Conservation (phyloP, 2,113 vertebrate genomes). For the Anhinga anhinga region DNA sequence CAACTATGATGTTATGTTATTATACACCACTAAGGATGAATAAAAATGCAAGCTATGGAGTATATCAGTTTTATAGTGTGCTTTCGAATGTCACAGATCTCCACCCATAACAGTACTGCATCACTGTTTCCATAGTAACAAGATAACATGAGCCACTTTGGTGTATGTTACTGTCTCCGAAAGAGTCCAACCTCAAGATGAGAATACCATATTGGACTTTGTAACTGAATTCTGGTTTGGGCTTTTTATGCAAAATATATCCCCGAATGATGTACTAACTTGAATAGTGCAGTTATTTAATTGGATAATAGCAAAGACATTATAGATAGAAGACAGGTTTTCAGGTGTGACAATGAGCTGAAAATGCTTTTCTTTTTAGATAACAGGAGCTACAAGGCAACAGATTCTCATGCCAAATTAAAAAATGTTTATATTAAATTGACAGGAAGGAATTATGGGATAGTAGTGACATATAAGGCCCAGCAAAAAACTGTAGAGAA, state of each 20-base stretch:
- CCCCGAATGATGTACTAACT: background rate
- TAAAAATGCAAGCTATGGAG: slow-evolving; percentile 2
- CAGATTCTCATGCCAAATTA: background rate
- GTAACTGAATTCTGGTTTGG: background rate
- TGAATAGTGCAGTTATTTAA: background rate
- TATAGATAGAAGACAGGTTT: background rate
- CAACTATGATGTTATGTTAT: background rate
- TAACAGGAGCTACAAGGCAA: background rate
- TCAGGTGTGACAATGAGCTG: background rate
- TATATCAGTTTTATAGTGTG: background rate
- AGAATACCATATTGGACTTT: background rate
- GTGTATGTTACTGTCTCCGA: background rate
- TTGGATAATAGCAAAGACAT: background rate
- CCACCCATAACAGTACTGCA: slow-evolving; percentile 20
- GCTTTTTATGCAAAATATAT: background rate
- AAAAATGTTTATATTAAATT: background rate
- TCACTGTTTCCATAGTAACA: slow-evolving; percentile 53
- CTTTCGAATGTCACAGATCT: slow-evolving; percentile 20
- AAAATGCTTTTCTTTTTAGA: background rate
- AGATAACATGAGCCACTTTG: slow-evolving; percentile 1
- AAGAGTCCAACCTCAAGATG: background rate
- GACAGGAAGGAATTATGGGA: background rate
- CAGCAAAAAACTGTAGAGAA: background rate
- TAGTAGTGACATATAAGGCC: background rate
- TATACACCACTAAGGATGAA: background rate